These are phyloP conservation scores for Poeciliopsis gracilis DNA, from an alignment of 2,797 vertebrate species.

Conservation along the genomic window DNA sequence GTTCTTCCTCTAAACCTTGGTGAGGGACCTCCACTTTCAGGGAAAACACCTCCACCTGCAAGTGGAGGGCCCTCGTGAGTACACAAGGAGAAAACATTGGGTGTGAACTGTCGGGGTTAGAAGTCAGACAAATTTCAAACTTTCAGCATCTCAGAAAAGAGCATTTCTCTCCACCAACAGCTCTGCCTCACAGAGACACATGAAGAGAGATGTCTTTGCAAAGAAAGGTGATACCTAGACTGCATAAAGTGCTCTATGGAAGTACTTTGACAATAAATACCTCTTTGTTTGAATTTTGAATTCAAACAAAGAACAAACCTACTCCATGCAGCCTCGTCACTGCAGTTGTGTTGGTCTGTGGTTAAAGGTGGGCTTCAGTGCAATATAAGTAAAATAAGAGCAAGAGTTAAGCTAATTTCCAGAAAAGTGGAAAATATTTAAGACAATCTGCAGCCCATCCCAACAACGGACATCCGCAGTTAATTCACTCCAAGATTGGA, in stretches of 20 bases:
- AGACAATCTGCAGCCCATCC: background rate
- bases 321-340: background rate
- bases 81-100: background rate
- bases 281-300: background rate
- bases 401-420: background rate
- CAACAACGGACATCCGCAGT: background rate
- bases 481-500: background rate
- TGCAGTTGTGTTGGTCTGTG: background rate
- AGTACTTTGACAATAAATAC: background rate
- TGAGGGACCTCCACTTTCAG: constrained; percentile 49
- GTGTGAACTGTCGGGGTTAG: background rate
- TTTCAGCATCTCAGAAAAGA: background rate
- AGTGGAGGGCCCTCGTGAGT: no score
- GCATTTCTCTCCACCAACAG: background rate
- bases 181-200: background rate
- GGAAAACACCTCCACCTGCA: background rate
- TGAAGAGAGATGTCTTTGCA: background rate
- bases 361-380: background rate
- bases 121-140: background rate
- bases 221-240: background rate
- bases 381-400: background rate
- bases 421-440: background rate
- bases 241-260: background rate
- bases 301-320: background rate
- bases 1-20: constrained; percentile 28